phyloP scores from a whole-genome alignment of 2,113 vertebrate genomes.

The Sylvilagus bachmani region DNA sequence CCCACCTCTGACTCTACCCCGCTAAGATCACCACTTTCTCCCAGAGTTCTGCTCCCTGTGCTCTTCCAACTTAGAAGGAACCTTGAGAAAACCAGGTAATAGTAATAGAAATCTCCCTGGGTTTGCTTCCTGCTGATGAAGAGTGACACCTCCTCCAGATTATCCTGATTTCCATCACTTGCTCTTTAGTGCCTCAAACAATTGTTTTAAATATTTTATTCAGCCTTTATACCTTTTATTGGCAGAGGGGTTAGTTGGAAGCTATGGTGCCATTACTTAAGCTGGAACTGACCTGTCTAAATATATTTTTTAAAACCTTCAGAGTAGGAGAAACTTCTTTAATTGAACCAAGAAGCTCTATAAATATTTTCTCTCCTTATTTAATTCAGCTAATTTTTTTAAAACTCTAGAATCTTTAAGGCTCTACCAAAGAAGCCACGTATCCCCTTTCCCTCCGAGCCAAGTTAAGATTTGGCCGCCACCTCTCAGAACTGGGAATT shows the following conservation, averaged over 20 bases:
- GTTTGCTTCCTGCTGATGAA: not conserved
- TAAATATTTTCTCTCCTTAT: slow-evolving; percentile 4
- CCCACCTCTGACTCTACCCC: not conserved
- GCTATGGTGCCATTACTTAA: not conserved
- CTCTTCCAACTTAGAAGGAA: not conserved
- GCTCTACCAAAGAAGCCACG: not conserved
- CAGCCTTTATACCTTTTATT: not conserved
- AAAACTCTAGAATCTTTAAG: not conserved
- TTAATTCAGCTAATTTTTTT: not conserved
- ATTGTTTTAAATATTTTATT: not conserved
- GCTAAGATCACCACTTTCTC: not conserved
- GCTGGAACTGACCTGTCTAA: not conserved
- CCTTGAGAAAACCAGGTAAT: not conserved
- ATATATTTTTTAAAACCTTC: not conserved
- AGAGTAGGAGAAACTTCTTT: not conserved
- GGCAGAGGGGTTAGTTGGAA: not conserved
- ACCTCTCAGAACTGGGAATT: not conserved
- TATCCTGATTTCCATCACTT: not conserved
- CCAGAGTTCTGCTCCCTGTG: not conserved
- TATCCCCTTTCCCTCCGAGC: not conserved
- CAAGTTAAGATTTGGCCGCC: not conserved
- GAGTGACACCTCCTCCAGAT: not conserved
- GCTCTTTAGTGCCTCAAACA: not conserved
- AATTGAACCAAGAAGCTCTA: not conserved
- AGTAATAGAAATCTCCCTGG: not conserved